These are phyloP conservation scores for Cremastobaeus sp. DNA, from an alignment of 2,888 invertebrate species.

Conservation along the genomic window DNA sequence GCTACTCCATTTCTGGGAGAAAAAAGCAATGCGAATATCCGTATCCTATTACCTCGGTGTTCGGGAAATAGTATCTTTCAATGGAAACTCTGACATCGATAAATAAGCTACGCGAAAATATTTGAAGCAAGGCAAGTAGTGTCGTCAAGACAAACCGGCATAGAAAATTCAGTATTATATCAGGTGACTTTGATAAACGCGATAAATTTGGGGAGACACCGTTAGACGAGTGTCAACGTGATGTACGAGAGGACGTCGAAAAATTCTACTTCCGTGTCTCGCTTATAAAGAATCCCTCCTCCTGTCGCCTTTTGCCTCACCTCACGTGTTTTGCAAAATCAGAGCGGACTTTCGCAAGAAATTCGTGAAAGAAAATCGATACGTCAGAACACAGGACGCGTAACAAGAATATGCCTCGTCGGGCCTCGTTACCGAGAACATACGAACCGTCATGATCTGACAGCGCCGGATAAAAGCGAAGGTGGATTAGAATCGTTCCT, in stretches of 20 bases:
- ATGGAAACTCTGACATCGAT: too few species aligned
- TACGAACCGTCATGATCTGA: slow-evolving; percentile 63
- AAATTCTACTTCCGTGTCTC: slow-evolving; percentile 55
- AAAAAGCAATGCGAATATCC: too few species aligned
- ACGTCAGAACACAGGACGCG: slow-evolving; percentile 60
- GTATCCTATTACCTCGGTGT: too few species aligned
- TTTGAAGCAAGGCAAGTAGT: slow-evolving; percentile 20
- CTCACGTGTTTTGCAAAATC: slow-evolving; percentile 52
- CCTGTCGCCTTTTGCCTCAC: slow-evolving; percentile 52
- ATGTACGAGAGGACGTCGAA: slow-evolving; percentile 71
- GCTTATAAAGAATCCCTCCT: slow-evolving; percentile 56
- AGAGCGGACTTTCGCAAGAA: slow-evolving; percentile 59
- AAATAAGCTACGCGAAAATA: slow-evolving; percentile 26
- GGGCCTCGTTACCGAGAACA: slow-evolving; percentile 67
- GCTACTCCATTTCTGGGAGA: slow-evolving; percentile 31
- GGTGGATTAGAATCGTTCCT: slow-evolving; percentile 61
- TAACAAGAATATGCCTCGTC: slow-evolving; percentile 59
- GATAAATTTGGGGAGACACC: slow-evolving; percentile 74
- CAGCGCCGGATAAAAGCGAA: slow-evolving; percentile 47
- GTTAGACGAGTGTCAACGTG: slow-evolving; percentile 73
- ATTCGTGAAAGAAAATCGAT: slow-evolving; percentile 66
- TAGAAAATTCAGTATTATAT: slow-evolving; percentile 69
- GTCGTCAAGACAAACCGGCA: slow-evolving; percentile 51
- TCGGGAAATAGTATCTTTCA: too few species aligned
- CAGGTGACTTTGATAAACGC: slow-evolving; percentile 71